A percentile compares a stretch with the other conserved stretches of the same genome.
phyloP scores from a whole-genome alignment of 2,888 invertebrate species.

The Dendrolimus houi region DNA sequence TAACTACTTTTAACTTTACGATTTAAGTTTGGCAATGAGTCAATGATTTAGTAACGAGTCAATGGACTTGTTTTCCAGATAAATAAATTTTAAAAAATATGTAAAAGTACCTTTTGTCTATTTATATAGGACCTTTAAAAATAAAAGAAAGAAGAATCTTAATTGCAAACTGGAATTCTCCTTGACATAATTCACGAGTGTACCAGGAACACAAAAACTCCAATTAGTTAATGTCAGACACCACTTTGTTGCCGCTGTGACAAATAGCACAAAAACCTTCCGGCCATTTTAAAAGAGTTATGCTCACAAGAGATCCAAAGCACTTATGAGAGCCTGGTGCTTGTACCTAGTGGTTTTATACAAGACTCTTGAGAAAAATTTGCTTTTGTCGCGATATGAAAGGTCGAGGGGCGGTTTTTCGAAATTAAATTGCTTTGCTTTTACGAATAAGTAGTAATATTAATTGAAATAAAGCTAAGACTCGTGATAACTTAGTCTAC shows the following conservation, averaged over 20 bases:
- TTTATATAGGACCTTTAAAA: too few species aligned
- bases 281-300: neutral
- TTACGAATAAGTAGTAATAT: too few species aligned
- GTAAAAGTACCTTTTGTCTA: too few species aligned
- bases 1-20: too few species aligned
- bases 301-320: neutral
- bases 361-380: neutral
- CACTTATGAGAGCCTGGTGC: slow-evolving; percentile 6
- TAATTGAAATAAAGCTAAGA: too few species aligned
- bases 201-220: slow-evolving; percentile 2
- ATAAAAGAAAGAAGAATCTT: neutral
- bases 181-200: neutral
- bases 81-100: too few species aligned
- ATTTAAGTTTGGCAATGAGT: too few species aligned
- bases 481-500: too few species aligned
- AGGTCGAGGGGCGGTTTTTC: neutral
- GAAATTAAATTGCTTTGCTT: too few species aligned
- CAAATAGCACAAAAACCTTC: neutral
- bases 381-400: neutral
- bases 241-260: neutral
- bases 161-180: neutral
- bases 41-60: too few species aligned
- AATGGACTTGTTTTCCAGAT: too few species aligned
- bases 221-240: neutral
- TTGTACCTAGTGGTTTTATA: neutral